These are phyloP conservation scores for Epizoanthus illoricatus DNA, from an alignment of 92 coral and sea anemone species.

Conservation along the genomic window DNA sequence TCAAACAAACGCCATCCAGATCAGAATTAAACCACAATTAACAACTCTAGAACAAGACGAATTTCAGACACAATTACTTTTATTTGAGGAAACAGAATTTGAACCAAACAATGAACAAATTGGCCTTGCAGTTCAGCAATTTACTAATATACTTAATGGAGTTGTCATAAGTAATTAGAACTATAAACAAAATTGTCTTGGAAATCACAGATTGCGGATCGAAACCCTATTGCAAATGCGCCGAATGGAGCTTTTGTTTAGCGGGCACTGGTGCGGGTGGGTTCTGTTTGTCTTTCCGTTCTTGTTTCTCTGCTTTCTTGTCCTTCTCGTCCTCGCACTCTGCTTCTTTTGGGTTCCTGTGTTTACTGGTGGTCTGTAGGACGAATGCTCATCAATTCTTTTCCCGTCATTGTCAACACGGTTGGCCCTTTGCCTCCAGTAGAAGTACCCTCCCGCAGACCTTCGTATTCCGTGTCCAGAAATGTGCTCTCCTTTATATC, in stretches of 20 bases:
- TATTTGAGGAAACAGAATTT: too few relatives aligned
- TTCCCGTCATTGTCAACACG: neutral
- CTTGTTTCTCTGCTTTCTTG: neutral
- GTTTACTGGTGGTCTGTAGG: constrained; percentile 9
- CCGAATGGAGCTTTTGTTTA: constrained; percentile 38
- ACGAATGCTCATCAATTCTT: constrained; percentile 22
- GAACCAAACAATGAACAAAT: neutral
- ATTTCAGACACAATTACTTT: too few relatives aligned
- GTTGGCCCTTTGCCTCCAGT: constrained; percentile 17
- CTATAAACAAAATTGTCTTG: too few relatives aligned
- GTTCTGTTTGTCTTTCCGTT: neutral
- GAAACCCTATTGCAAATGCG: constrained; percentile 35
- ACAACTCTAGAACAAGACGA: too few relatives aligned
- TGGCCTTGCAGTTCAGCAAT: too few relatives aligned
- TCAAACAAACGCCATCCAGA: too few relatives aligned
- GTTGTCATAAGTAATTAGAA: too few relatives aligned
- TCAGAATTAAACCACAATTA: too few relatives aligned
- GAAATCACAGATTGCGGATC: too few relatives aligned
- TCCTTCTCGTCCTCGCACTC: neutral
- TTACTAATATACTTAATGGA: neutral
- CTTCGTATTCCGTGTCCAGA: constrained; percentile 11
- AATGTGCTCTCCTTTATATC: constrained; percentile 19
- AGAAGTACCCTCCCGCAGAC: neutral
- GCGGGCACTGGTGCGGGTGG: constrained; percentile 21
- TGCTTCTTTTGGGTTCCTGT: neutral